Percentiles rank a stretch among this genome's conserved stretches.
Conservation (phyloP, 2,888 invertebrate species). For the Nomada ruficornis region DNA sequence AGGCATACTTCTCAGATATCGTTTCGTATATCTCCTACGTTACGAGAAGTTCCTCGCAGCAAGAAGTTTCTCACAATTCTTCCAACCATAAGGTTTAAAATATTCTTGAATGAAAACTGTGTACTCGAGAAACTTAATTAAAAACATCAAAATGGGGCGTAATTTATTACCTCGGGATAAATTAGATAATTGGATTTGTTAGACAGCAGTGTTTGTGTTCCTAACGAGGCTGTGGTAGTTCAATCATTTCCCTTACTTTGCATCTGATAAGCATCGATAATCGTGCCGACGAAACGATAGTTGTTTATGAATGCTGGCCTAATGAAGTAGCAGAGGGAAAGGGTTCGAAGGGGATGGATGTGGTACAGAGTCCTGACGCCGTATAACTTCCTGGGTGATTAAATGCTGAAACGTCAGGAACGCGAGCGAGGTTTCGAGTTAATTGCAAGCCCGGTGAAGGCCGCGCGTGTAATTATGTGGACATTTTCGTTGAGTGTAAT, state of each 20-base stretch:
- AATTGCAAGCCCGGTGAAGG: slow-evolving; percentile 60
- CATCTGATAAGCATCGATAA: slow-evolving; percentile 50
- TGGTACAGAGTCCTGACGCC: slow-evolving; percentile 55
- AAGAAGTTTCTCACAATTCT: slow-evolving; percentile 1
- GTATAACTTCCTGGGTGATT: slow-evolving; percentile 71
- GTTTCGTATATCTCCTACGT: too few relatives aligned
- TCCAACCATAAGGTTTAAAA: not conserved
- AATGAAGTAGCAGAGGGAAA: slow-evolving; percentile 56
- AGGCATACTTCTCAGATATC: too few relatives aligned
- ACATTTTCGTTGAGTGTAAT: slow-evolving; percentile 56
- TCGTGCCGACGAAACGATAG: slow-evolving; percentile 27
- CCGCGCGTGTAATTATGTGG: slow-evolving; percentile 60
- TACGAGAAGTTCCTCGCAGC: not conserved
- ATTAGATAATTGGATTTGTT: slow-evolving; percentile 39
- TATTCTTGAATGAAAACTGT: not conserved
- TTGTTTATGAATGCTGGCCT: slow-evolving; percentile 67
- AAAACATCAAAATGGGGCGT: not conserved
- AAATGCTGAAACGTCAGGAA: slow-evolving; percentile 71
- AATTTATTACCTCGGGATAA: slow-evolving; percentile 15
- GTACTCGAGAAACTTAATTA: slow-evolving; percentile 6
- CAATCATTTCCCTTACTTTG: slow-evolving; percentile 46
- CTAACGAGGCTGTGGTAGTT: slow-evolving; percentile 25
- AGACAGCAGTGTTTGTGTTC: slow-evolving; percentile 10
- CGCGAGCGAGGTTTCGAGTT: slow-evolving; percentile 69
- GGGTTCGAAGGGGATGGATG: slow-evolving; percentile 49